Percentiles rank a stretch among this genome's conserved stretches.
Conservation (phyloP, 2,888 invertebrate genomes). For the Papilio protenor region DNA sequence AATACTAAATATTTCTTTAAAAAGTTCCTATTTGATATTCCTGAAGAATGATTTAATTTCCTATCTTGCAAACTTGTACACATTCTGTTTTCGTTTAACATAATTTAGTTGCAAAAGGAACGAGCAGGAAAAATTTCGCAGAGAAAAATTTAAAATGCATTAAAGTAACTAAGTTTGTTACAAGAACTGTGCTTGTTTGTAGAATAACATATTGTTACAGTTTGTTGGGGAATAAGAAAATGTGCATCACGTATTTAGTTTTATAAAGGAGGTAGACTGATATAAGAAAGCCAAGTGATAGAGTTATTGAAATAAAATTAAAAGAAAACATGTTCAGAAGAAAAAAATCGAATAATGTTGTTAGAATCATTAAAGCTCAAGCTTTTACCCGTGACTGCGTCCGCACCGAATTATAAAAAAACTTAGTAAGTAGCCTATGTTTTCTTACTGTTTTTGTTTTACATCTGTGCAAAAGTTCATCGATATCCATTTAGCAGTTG, state of each 20-base stretch:
- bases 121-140: slow-evolving; percentile 7
- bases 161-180: slow-evolving; percentile 25
- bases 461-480: too few relatives aligned
- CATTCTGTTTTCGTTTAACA: slow-evolving; percentile 15
- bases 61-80: slow-evolving; percentile 8
- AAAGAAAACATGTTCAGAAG: too few relatives aligned
- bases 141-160: slow-evolving; percentile 31
- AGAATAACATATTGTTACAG: slow-evolving; percentile 13
- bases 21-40: not conserved
- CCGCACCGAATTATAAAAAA: too few relatives aligned
- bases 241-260: not conserved
- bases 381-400: too few relatives aligned
- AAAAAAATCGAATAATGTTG: too few relatives aligned
- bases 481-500: too few relatives aligned
- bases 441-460: too few relatives aligned
- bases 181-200: slow-evolving; percentile 24
- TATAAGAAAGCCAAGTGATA: too few relatives aligned
- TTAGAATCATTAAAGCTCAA: too few relatives aligned
- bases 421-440: too few relatives aligned
- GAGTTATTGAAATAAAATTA: too few relatives aligned
- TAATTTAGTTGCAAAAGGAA: slow-evolving; percentile 12
- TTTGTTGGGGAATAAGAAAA: not conserved
- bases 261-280: not conserved
- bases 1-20: not conserved
- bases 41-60: not conserved